Base-by-base conservation (phyloP, 2,888 invertebrate species). In the Octonoba sinensis region DNA sequence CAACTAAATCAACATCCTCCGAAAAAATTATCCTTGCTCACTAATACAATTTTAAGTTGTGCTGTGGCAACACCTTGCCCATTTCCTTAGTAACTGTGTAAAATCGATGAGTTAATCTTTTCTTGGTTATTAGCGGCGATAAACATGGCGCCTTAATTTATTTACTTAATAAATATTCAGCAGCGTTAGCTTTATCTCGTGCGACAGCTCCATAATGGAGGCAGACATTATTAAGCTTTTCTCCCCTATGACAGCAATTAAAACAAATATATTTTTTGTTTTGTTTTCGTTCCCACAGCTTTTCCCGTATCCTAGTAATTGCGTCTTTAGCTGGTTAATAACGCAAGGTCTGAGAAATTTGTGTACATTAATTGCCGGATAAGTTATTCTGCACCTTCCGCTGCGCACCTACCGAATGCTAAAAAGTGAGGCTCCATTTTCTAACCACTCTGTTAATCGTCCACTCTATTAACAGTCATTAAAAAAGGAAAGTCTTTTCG, bases 131-230 rank as follows among this genome's bases (percentile, higher is more conserved):
- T 81, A 81, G 56, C 60, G 62, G 24, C 64, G 77, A 77, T 77
- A 77, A 77, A 70, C 72, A 62, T 36, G 69, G 69, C 67, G 73
- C 73, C 79, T 73, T 73, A 69, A 81, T 73, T 81, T 81, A 81
- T 81, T 81, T 81, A 67, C 79, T 74, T 81, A 67, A 81, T 81
- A 81, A 73, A 81, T 81, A 81, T 81, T 81, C 79, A 81, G 67
- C 79, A 81, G 78, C 46, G 56, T 27, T 59, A 16, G 49, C 60
- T 47, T 49, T 65, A 65, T 65, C 44, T 49, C 56, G 18, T 65
- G 72, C 72, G 78, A 72, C 72, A 72, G 54, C 60, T 56, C 62
- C 51, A 56, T 76, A 76, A 76, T 76, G 76, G 70, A 64, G 72
- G 66, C 59, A 60, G 66, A 70, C 56, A 66, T 66, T 71, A 79